Conservation (phyloP, 2,113 vertebrate species). For the Mellivora capensis region DNA sequence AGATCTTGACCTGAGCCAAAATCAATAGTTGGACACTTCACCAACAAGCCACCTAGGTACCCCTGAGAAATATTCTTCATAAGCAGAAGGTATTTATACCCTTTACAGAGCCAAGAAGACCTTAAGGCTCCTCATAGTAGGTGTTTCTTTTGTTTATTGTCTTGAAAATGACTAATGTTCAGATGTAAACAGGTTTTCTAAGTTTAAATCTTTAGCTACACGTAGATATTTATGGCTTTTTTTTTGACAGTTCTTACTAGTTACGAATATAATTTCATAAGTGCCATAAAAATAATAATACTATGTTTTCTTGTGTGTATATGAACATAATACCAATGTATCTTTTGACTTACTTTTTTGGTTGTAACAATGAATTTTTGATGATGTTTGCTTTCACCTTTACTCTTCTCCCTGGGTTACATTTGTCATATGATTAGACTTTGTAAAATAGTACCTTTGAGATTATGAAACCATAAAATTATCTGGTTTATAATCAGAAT, state of each 20-base stretch:
- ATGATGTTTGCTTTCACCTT: not conserved
- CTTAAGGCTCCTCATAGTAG: not conserved
- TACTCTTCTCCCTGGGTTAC: not conserved
- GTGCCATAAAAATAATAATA: constrained; percentile 31
- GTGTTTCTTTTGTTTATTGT: constrained; percentile 18
- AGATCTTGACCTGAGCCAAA: not conserved
- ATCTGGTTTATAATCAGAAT: not conserved
- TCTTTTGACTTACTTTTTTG: constrained; percentile 34
- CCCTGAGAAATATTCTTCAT: not conserved
- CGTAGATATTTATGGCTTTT: not conserved
- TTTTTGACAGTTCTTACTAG: not conserved
- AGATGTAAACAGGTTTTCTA: constrained; percentile 15
- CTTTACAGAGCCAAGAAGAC: not conserved
- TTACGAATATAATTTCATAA: not conserved
- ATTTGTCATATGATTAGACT: constrained; percentile 28
- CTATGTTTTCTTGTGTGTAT: not conserved
- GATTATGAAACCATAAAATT: constrained; percentile 2
- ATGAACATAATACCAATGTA: not conserved
- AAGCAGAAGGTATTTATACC: constrained; percentile 7
- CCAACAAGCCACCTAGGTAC: not conserved
- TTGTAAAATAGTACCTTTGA: not conserved
- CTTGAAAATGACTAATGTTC: constrained; percentile 34
- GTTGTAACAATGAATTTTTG: constrained; percentile 30
- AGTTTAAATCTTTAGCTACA: not conserved
- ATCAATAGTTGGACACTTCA: not conserved